These are phyloP conservation scores for Lonchura striata DNA, from an alignment of 2,113 vertebrate genomes.

Conservation along the genomic window DNA sequence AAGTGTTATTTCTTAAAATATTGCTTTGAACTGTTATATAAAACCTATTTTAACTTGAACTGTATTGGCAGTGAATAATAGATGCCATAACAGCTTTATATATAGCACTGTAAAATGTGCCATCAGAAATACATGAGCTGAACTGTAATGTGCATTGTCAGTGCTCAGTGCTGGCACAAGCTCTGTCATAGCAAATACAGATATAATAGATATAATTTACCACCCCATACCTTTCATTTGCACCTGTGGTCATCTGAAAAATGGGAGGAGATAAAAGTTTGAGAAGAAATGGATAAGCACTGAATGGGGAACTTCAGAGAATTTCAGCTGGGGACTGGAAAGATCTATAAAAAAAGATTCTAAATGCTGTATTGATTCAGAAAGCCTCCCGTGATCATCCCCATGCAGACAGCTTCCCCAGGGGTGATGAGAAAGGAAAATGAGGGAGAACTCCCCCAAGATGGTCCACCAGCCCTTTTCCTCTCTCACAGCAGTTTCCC, in stretches of 20 bases:
- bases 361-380: not conserved
- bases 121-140: slow-evolving; percentile 59
- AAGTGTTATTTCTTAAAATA: slow-evolving; percentile 66
- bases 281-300: not conserved
- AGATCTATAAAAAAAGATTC: not conserved
- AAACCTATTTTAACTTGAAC: slow-evolving; percentile 66
- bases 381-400: not conserved
- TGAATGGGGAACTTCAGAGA: not conserved
- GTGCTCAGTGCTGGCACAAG: slow-evolving; percentile 31
- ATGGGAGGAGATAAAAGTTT: not conserved
- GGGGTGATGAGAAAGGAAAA: not conserved
- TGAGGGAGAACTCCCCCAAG: not conserved
- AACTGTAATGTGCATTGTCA: slow-evolving; percentile 59
- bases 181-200: slow-evolving; percentile 1
- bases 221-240: not conserved
- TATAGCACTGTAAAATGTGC: slow-evolving; percentile 64
- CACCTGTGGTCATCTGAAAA: slow-evolving; percentile 4
- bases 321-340: not conserved
- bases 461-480: not conserved
- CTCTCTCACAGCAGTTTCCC: not conserved
- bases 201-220: not conserved
- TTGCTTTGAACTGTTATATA: slow-evolving; percentile 67
- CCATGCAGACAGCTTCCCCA: not conserved
- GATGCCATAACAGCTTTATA: slow-evolving; percentile 69
- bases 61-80: slow-evolving; percentile 71